Evolutionary conservation across 1,140 invertebrate species (phyloP), one percentile per base, ranked within the genome.

Genomic region (Mycetomoellerius zeteki): DNA sequence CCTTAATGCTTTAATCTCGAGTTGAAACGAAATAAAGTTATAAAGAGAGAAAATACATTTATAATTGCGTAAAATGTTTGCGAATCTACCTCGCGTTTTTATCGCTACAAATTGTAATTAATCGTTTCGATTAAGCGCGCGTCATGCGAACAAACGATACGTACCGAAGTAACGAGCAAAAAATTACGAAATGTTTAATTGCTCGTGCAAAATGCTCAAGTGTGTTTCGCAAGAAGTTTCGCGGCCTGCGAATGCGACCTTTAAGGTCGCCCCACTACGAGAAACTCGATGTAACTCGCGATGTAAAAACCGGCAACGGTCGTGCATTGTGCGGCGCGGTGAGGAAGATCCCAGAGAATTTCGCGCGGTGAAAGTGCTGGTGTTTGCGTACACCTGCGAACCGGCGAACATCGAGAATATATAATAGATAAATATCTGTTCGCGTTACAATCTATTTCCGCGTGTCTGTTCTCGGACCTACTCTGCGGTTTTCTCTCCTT

Each of bases 361-460:
- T 71, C 65, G 50, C 78, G 47, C 47, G 64, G 78, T 81, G 78
- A 81, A 81, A 81, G 78, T 72, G 62, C 27, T 47, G 78, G 21
- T 12, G 54, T 54, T 54, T n/a, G 54, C 37, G 8, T 56, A 71
- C 50, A 72, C 65, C 78, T 81, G 77, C 64, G 62, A 21, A 6
- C 10, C 33, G 64, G 30, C n/a, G n/a, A 16, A 24, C 71, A 19
- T 72, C 50, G 56, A 37, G 14, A 52, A 16, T 37, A 24, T 69
- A 43, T 43, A 43, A 43, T 43, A 43, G 37, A 10, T 43, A 43
- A 43, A 8, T 43, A 67, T n/a, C n/a, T 21, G 19, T 50, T 6
- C 16, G n/a, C 8, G 47, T 1, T n/a, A n/a, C 69, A 81, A 81
- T 56, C 10, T 37, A 56, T 72, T 81, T 81, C 78, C 78, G 65